phyloP scores from a whole-genome alignment of 2,888 invertebrate genomes.

The Limnephilus auricula region DNA sequence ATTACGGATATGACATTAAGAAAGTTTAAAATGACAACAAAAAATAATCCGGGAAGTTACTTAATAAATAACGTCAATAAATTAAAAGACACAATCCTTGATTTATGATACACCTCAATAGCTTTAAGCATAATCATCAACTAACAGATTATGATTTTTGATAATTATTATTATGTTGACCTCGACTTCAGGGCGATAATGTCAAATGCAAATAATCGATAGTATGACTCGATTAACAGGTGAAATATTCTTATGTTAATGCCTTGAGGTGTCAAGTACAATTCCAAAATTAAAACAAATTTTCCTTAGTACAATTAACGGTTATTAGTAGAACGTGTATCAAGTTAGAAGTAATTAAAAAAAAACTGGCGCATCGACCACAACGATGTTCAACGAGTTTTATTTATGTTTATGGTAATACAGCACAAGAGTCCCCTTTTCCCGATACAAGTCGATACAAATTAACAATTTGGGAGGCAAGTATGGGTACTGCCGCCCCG shows the following conservation, averaged over 20 bases:
- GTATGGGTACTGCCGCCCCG: too few relatives aligned
- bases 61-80: background rate
- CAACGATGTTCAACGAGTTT: too few relatives aligned
- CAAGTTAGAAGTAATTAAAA: background rate
- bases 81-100: too few relatives aligned
- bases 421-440: too few relatives aligned
- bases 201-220: background rate
- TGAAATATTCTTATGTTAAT: background rate
- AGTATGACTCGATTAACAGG: background rate
- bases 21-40: background rate
- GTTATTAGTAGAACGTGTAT: background rate
- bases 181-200: background rate
- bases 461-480: too few relatives aligned
- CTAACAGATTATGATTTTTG: background rate
- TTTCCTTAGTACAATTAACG: background rate
- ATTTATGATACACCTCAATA: background rate
- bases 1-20: background rate
- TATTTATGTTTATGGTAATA: too few relatives aligned
- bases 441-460: too few relatives aligned
- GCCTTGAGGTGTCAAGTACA: background rate
- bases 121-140: background rate
- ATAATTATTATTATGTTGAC: background rate
- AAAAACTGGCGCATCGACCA: background rate
- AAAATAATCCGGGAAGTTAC: background rate
- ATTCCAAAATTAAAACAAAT: too few relatives aligned